phyloP scores from a whole-genome alignment of 2,113 vertebrate species.

The Neogobius melanostomus region DNA sequence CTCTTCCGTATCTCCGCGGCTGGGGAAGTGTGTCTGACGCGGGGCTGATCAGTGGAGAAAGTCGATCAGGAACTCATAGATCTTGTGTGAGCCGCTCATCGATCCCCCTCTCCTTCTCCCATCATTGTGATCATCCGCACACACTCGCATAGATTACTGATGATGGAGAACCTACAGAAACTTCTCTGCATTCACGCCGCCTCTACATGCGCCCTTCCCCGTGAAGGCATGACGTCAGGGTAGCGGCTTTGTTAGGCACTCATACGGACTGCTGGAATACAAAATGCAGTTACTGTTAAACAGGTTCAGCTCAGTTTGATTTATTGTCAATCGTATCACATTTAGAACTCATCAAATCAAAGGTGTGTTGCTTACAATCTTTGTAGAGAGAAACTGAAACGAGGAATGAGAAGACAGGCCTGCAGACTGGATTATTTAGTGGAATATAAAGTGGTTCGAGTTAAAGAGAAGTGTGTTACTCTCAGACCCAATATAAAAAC shows the following conservation, averaged over 20 bases:
- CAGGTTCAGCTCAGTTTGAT: no score
- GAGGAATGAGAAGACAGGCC: no score
- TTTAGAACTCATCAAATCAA: no score
- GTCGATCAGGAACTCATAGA: conserved; percentile 74
- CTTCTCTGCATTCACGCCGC: conserved; percentile 30
- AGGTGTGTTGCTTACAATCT: no score
- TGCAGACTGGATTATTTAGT: no score
- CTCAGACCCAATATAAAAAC: no score
- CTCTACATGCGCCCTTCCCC: conserved; percentile 25
- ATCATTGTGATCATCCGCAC: conserved; percentile 69
- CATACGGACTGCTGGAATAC: no score
- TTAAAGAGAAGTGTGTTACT: no score
- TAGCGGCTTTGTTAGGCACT: not conserved
- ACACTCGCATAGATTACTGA: conserved; percentile 60
- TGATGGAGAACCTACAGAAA: conserved; percentile 52
- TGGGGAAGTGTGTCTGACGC: conserved; percentile 60
- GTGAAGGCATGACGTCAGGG: not conserved
- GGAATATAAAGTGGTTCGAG: no score
- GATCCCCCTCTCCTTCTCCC: conserved; percentile 62
- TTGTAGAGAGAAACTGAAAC: no score
- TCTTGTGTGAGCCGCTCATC: conserved; percentile 69
- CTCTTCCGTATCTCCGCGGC: conserved; percentile 21
- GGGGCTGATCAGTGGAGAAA: conserved; percentile 65
- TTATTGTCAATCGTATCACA: no score
- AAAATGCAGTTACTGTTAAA: no score